A percentile compares a stretch with the other conserved stretches of the same genome.
phyloP scores from a whole-genome alignment of 1,140 invertebrate genomes.

The Hypsibius dujardini region DNA sequence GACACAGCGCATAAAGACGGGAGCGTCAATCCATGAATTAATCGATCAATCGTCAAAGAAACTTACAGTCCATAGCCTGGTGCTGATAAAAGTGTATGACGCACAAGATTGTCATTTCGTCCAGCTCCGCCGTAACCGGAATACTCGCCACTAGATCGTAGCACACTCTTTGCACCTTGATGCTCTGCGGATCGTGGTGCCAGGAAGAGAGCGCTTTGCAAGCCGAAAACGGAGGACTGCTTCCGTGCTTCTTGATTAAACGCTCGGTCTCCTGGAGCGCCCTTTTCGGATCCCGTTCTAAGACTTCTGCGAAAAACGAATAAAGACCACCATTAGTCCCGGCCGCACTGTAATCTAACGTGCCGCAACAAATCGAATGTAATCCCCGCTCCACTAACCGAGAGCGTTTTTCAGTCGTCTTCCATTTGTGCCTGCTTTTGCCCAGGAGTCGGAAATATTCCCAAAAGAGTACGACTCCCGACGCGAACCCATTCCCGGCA shows the following conservation, averaged over 20 bases:
- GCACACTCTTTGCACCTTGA: not conserved
- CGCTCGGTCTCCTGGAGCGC: constrained; percentile 2
- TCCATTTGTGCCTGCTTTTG: constrained; percentile 5
- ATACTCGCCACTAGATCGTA: not conserved
- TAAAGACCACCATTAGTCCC: not conserved
- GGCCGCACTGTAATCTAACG: no score
- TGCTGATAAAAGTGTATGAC: not conserved
- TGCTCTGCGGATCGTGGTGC: not conserved
- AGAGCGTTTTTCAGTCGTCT: not conserved
- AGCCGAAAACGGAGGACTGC: not conserved
- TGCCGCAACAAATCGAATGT: no score
- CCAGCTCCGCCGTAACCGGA: not conserved
- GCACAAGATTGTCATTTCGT: not conserved
- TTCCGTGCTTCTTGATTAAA: not conserved
- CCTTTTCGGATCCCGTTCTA: constrained; percentile 4
- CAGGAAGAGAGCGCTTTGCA: not conserved
- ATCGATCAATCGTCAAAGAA: not conserved
- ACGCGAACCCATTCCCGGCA: not conserved
- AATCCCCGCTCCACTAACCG: not conserved
- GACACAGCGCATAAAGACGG: not conserved
- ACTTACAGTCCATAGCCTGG: not conserved
- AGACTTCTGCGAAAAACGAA: not conserved
- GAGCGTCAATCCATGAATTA: not conserved
- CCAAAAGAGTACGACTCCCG: not conserved
- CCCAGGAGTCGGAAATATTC: not conserved